These are phyloP conservation scores for Musca vetustissima DNA, from an alignment of 1,140 invertebrate genomes.

Conservation along the genomic window DNA sequence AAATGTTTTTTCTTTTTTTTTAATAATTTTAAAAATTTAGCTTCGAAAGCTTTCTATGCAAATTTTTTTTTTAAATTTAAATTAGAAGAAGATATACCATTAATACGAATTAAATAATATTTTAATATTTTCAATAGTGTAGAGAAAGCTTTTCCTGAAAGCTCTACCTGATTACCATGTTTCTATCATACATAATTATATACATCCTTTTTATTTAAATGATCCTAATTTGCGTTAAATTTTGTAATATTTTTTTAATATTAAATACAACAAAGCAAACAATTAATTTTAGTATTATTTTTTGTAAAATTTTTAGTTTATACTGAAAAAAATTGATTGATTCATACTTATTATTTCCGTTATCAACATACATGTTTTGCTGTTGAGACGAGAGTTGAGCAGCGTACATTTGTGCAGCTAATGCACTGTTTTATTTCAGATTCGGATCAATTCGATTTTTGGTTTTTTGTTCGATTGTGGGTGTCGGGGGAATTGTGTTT, in stretches of 20 bases:
- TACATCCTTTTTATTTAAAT: neutral
- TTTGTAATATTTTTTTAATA: neutral
- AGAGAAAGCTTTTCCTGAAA: no score
- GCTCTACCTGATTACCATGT: no score
- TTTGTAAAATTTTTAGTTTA: conserved; percentile 14
- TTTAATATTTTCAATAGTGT: no score
- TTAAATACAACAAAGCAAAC: neutral
- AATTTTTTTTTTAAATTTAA: no score
- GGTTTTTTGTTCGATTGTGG: conserved; percentile 5
- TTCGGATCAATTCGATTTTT: conserved; percentile 31
- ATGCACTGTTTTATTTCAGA: conserved; percentile 67
- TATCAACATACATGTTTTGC: conserved; percentile 81
- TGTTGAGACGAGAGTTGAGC: conserved; percentile 85
- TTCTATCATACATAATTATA: no score
- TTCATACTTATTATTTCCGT: conserved; percentile 9
- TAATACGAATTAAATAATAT: no score
- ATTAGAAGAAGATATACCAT: no score
- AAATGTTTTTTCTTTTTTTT: no score
- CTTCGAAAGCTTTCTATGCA: no score
- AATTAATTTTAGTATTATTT: conserved; percentile 17
- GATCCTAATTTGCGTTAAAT: neutral
- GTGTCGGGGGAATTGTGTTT: conserved; percentile 1
- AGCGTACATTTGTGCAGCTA: conserved; percentile 92
- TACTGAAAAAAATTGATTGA: no score
- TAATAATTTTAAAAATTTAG: no score